A percentile compares a stretch with the other conserved stretches of the same genome.
These are phyloP conservation scores for Oppia nitens DNA, from an alignment of 1,140 invertebrate species.

Conservation along the genomic window DNA sequence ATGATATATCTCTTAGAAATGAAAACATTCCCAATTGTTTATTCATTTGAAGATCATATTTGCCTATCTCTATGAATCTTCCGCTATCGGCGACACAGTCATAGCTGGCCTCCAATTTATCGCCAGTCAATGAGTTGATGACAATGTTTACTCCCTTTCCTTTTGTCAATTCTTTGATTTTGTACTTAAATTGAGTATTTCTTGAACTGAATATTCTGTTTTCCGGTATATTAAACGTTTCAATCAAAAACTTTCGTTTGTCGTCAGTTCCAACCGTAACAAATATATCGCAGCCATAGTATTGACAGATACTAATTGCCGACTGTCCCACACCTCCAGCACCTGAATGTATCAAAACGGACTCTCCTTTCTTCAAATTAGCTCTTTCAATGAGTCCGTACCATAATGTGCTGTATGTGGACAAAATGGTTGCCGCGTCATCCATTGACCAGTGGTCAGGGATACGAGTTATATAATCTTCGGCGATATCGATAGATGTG, in stretches of 20 bases:
- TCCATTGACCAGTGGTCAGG: conserved; percentile 71
- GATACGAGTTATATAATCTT: conserved; percentile 73
- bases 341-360: conserved; percentile 79
- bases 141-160: conserved; percentile 76
- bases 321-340: conserved; percentile 91
- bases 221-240: conserved; percentile 32
- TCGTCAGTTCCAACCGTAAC: conserved; percentile 46
- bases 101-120: conserved; percentile 38
- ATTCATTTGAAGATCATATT: conserved; percentile 85
- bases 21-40: conserved; percentile 39
- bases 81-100: conserved; percentile 74
- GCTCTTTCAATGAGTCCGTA: conserved; percentile 53
- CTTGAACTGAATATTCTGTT: too few species aligned
- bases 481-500: conserved; percentile 64
- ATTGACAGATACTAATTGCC: conserved; percentile 68
- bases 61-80: conserved; percentile 90
- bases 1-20: conserved; percentile 85
- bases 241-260: conserved; percentile 33
- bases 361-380: conserved; percentile 57
- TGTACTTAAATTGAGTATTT: conserved; percentile 36
- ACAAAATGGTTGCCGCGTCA: conserved; percentile 79
- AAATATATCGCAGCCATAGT: conserved; percentile 74
- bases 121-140: conserved; percentile 79
- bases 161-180: conserved; percentile 28
- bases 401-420: conserved; percentile 65